Base-by-base conservation (phyloP, 2,888 invertebrate genomes). In the Perizoma affinitatum region DNA sequence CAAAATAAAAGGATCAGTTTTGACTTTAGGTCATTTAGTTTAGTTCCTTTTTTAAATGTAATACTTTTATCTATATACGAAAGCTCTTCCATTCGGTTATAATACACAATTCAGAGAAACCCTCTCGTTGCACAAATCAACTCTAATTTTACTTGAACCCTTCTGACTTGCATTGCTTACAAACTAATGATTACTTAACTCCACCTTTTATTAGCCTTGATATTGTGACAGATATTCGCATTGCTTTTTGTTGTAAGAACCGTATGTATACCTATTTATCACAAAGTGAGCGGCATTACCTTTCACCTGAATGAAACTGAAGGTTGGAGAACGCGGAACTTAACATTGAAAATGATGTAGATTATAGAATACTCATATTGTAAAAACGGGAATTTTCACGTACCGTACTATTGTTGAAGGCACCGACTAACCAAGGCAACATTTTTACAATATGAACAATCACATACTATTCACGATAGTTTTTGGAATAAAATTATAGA, bases 311-410 rank as follows among this genome's bases (percentile, higher is more conserved):
- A 22, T 52, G 63, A 61, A 56, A 44, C 52, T 36, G 64, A 65
- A 69, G 69, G 69, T 54, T 66, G 8, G n/a, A 48, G 61, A 9
- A 66, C n/a, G 36, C 65, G 67, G 67, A 69, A 69, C 62, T 42
- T 34, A 53, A 50, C 10, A 48, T 47, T 55, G 8, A 46, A 10
- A 44, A 10, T 33, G 7, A 22, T 45, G 22, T 22, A 7, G 33
- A 8, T 22, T 22, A 45, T 5, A 22, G 22, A 22, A 1, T 22
- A 22, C 22, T 22, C 3, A 22, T 22, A 22, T 22, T 22, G 22
- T 22, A 22, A 22, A 22, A 22, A 22, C 22, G 22, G 22, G 22
- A 22, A 22, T 22, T 22, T 22, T 22, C 22, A 22, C 3, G 22
- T 22, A 22, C 1, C 22, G 22, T 22, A 22, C 22, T 22, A 22